Conservation (phyloP, 2,797 vertebrate genomes). For the Anguilla anguilla region DNA sequence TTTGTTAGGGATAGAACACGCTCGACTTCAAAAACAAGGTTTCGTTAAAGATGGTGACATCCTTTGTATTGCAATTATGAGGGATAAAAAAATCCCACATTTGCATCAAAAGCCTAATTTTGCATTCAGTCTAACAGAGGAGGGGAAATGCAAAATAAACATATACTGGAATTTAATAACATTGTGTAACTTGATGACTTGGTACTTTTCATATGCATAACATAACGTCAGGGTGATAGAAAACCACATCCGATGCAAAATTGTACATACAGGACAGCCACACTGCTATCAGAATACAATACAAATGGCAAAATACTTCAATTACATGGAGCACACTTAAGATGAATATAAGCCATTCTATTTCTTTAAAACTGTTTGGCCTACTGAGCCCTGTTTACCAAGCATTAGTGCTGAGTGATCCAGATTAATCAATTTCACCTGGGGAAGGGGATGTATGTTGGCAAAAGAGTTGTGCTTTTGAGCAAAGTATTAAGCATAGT, state of each 20-base stretch:
- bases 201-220: background rate
- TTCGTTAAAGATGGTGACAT: background rate
- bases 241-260: background rate
- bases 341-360: background rate
- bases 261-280: background rate
- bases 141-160: background rate
- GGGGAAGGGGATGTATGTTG: background rate
- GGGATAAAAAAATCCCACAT: conserved; percentile 10
- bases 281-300: background rate
- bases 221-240: background rate
- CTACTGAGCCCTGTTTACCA: background rate
- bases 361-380: background rate
- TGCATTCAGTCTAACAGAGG: background rate
- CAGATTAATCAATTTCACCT: background rate
- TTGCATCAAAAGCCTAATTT: conserved; percentile 17
- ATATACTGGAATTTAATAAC: background rate
- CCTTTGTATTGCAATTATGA: conserved; percentile 28
- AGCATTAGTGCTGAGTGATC: background rate
- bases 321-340: background rate
- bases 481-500: background rate
- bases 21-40: conserved; percentile 11
- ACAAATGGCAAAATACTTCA: background rate
- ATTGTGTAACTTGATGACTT: background rate
- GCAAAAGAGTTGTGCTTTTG: background rate
- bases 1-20: background rate